Conservation (phyloP, 2,888 invertebrate species). For the Drosophila birchii region DNA sequence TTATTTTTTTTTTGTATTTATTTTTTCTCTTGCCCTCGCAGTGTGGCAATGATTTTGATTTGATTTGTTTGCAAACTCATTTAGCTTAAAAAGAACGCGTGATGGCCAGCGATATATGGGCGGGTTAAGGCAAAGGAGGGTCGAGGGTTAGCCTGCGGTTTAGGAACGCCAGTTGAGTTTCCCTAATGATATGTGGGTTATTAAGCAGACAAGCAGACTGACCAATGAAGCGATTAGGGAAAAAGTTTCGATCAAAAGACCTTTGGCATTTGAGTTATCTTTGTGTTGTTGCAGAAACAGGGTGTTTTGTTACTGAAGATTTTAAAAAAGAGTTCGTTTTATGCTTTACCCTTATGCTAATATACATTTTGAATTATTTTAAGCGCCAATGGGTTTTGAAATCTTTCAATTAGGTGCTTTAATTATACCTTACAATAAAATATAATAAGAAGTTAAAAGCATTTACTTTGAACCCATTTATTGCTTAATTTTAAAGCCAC, state of each 20-base stretch:
- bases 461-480: too few species aligned
- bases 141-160: constrained; percentile 19
- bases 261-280: constrained; percentile 34
- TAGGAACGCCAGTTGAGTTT: constrained; percentile 18
- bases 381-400: too few species aligned
- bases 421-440: too few species aligned
- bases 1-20: constrained; percentile 50
- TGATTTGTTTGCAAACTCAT: constrained; percentile 52
- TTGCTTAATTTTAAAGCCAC: background rate
- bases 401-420: too few species aligned
- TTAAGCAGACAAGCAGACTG: constrained; percentile 36
- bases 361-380: too few species aligned
- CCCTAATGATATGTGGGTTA: constrained; percentile 60
- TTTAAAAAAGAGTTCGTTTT: too few species aligned
- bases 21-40: constrained; percentile 18
- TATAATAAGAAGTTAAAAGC: too few species aligned
- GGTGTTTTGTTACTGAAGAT: constrained; percentile 6
- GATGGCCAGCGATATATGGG: constrained; percentile 43
- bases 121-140: constrained; percentile 9
- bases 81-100: constrained; percentile 24
- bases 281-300: background rate
- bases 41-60: constrained; percentile 31
- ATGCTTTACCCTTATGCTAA: too few species aligned
- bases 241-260: constrained; percentile 35
- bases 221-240: constrained; percentile 62